A percentile compares a stretch with the other conserved stretches of the same genome.
Conservation (phyloP, 2,797 vertebrate genomes). For the Rhinatrema bivittatum region DNA sequence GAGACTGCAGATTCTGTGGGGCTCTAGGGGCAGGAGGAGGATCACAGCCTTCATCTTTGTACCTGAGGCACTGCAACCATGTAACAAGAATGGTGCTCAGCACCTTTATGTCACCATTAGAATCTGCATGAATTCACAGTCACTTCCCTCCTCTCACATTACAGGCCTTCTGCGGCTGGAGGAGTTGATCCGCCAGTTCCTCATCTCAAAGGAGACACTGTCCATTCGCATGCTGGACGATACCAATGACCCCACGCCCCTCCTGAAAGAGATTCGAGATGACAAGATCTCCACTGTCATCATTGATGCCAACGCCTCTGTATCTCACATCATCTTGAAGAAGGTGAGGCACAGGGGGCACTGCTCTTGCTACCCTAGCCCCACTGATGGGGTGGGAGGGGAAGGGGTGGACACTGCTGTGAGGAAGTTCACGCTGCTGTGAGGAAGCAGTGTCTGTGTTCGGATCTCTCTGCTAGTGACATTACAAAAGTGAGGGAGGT, state of each 20-base stretch:
- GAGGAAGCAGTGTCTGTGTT: no score
- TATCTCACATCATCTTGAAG: slow-evolving; percentile 68
- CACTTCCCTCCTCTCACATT: no score
- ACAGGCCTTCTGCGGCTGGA: slow-evolving; percentile 83
- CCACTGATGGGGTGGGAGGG: no score
- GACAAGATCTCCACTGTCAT: slow-evolving; percentile 92
- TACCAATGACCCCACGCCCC: slow-evolving; percentile 77
- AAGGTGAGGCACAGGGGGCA: slow-evolving; percentile 45
- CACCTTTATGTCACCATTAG: no score
- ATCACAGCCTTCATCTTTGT: no score
- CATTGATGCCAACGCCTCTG: slow-evolving; percentile 81
- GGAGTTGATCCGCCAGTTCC: slow-evolving; percentile 82
- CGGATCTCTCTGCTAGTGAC: no score
- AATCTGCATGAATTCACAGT: slow-evolving; percentile 3
- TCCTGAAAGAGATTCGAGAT: slow-evolving; percentile 89
- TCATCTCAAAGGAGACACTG: slow-evolving; percentile 86
- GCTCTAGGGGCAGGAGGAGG: no score
- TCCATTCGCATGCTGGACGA: slow-evolving; percentile 86
- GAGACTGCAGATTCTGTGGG: no score
- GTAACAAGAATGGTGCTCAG: no score
- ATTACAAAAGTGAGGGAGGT: no score
- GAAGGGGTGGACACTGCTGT: background rate
- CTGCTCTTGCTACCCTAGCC: no score
- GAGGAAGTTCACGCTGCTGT: background rate
- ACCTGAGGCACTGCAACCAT: no score